These are phyloP conservation scores for Stegastes partitus DNA, from an alignment of 2,113 vertebrate species.

Conservation along the genomic window DNA sequence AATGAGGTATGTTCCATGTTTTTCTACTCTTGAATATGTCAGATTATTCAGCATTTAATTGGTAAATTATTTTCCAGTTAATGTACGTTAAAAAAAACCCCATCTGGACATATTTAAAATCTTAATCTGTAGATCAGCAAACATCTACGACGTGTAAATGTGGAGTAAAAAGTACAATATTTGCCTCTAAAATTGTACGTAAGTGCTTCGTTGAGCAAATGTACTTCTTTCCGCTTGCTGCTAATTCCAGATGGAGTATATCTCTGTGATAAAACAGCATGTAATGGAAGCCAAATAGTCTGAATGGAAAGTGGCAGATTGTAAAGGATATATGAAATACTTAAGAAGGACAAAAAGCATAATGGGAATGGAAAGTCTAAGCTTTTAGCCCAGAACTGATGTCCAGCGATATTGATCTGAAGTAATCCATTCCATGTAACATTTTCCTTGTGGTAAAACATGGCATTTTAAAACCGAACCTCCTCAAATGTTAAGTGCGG, in stretches of 20 bases:
- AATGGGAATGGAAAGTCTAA: neutral
- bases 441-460: slow-evolving; percentile 22
- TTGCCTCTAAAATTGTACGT: no score
- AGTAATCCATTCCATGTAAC: slow-evolving; percentile 31
- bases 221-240: no score
- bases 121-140: no score
- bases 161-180: no score
- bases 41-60: neutral
- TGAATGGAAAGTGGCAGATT: neutral
- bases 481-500: slow-evolving; percentile 40
- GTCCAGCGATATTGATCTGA: slow-evolving; percentile 2
- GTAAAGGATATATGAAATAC: neutral
- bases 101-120: no score
- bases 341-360: neutral
- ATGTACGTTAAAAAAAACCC: no score
- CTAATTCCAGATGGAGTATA: neutral
- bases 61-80: no score
- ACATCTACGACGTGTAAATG: no score
- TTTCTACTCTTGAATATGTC: neutral
- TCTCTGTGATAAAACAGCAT: neutral
- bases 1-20: neutral
- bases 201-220: no score
- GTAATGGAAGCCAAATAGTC: neutral
- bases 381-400: neutral
- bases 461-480: slow-evolving; percentile 44